Evolutionary conservation across 2,888 invertebrate genomes (phyloP).

Genomic region (Drosophila multiciliata): DNA sequence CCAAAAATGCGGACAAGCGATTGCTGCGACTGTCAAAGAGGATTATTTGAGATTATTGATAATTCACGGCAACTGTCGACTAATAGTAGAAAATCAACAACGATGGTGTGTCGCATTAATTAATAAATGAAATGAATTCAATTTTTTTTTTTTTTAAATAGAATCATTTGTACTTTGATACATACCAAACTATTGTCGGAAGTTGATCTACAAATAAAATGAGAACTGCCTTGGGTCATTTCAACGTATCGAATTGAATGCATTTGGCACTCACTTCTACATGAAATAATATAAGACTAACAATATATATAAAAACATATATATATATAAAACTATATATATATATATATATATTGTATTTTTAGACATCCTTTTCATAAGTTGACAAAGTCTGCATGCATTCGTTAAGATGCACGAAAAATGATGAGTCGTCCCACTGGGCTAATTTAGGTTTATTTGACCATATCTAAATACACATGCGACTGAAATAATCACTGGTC

Average conservation of each 20-base stretch:
- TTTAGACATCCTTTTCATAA: conserved; percentile 47
- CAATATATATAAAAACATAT: conserved; percentile 2
- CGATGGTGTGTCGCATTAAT: conserved; percentile 57
- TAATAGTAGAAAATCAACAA: conserved; percentile 43
- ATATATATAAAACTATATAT: conserved; percentile 1
- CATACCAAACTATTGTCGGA: conserved; percentile 33
- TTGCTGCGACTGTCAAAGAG: conserved; percentile 58
- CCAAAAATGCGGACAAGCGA: conserved; percentile 51
- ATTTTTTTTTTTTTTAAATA: conserved; percentile 11
- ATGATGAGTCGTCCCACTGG: conserved; percentile 16
- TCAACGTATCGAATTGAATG: conserved; percentile 8
- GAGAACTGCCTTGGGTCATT: conserved; percentile 17
- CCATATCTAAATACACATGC: not conserved
- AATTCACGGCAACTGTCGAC: conserved; percentile 70
- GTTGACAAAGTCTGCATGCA: conserved; percentile 22
- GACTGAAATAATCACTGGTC: not conserved
- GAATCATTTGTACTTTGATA: conserved; percentile 20
- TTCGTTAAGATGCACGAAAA: conserved; percentile 54
- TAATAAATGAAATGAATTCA: conserved; percentile 72
- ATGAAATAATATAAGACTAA: not conserved
- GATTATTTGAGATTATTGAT: conserved; percentile 75
- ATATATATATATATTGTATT: conserved; percentile 43
- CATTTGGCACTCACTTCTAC: conserved; percentile 54
- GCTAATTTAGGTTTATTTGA: conserved; percentile 11
- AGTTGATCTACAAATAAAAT: conserved; percentile 35